Evolutionary conservation across 2,888 invertebrate genomes (phyloP).

Genomic region (Cecidostiba fungosa): DNA sequence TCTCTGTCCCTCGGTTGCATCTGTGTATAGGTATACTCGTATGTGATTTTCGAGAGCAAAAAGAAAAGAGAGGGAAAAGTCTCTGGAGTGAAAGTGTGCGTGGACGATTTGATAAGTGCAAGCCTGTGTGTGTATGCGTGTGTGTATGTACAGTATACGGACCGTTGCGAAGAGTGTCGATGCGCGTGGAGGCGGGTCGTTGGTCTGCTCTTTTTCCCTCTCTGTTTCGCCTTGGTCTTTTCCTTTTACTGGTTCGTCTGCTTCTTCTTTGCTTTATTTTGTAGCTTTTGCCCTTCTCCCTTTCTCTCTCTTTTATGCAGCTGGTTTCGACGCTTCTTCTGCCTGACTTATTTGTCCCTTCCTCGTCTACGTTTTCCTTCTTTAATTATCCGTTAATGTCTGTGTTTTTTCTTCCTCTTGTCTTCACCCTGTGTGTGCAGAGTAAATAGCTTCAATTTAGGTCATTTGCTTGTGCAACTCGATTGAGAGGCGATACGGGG

Average conservation of each 20-base stretch:
- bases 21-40: constrained; percentile 21
- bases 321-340: constrained; percentile 12
- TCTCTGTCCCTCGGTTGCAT: constrained; percentile 26
- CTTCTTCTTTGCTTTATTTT: not conserved
- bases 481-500: too few relatives aligned
- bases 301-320: not conserved
- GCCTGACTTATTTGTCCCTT: constrained; percentile 34
- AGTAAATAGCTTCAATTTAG: not conserved
- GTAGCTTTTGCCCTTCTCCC: constrained; percentile 11
- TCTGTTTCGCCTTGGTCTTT: constrained; percentile 34
- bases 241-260: not conserved
- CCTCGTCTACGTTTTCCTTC: constrained; percentile 7
- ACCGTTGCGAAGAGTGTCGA: constrained; percentile 66
- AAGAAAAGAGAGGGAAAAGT: constrained; percentile 51
- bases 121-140: constrained; percentile 22
- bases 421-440: not conserved
- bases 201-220: constrained; percentile 59
- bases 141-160: constrained; percentile 44
- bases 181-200: constrained; percentile 70
- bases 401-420: not conserved
- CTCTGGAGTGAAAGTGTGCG: constrained; percentile 52
- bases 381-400: constrained; percentile 5
- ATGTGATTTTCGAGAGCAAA: constrained; percentile 56
- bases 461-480: not conserved
- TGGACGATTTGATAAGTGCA: constrained; percentile 49